These are phyloP conservation scores for Zaprionus nigranus DNA, from an alignment of 1,140 invertebrate species.

Conservation along the genomic window DNA sequence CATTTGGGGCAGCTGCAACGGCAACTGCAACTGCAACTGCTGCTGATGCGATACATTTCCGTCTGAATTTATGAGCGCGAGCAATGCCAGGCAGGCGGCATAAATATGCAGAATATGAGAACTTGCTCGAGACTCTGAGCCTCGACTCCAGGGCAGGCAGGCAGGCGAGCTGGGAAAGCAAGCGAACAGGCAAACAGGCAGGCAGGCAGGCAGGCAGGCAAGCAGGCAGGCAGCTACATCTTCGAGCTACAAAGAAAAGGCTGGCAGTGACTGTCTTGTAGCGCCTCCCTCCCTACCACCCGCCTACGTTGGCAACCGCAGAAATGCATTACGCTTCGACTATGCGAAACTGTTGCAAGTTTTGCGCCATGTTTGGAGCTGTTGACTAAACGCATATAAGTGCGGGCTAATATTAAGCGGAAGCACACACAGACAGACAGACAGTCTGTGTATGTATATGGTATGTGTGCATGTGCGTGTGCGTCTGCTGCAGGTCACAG, in stretches of 20 bases:
- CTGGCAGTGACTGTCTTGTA: slow-evolving; percentile 17
- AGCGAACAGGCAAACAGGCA: background rate
- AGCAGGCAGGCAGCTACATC: background rate
- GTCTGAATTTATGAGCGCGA: slow-evolving; percentile 36
- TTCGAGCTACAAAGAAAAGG: slow-evolving; percentile 14
- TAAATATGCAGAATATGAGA: slow-evolving; percentile 55
- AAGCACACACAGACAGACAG: slow-evolving; percentile 49
- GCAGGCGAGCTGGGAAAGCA: background rate
- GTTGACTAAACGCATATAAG: slow-evolving; percentile 73
- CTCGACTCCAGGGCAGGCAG: background rate
- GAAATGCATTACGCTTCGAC: slow-evolving; percentile 68
- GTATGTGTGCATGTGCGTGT: background rate
- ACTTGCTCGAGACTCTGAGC: background rate
- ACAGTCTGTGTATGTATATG: slow-evolving; percentile 1
- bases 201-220: background rate
- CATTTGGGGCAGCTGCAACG: background rate
- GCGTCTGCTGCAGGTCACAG: slow-evolving; percentile 36
- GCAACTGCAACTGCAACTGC: slow-evolving; percentile 6
- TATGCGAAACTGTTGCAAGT: slow-evolving; percentile 44
- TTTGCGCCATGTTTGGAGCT: slow-evolving; percentile 55
- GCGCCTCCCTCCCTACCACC: background rate
- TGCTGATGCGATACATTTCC: slow-evolving; percentile 35
- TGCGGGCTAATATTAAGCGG: slow-evolving; percentile 77
- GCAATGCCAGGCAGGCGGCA: slow-evolving; percentile 29
- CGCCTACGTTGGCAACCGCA: slow-evolving; percentile 55